Evolutionary conservation across 1,140 invertebrate genomes (phyloP), one percentile per base, ranked within the genome.

Genomic region (Magallana gigas): DNA sequence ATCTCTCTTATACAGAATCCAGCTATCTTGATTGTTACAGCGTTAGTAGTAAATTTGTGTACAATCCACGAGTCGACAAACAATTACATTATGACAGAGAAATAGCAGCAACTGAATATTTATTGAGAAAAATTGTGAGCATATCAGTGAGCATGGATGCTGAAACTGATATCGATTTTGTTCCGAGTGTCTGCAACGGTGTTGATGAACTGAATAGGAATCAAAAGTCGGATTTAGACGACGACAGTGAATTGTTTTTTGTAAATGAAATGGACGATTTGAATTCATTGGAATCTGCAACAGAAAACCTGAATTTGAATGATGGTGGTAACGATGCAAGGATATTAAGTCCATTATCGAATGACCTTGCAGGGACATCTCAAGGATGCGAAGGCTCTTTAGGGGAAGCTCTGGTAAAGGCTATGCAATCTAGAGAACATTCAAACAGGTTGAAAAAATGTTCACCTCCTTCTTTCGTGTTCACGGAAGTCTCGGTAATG

Each of bases 221-320:
- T 76, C 86, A 88, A 71, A 87, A 86, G 6, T 86, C 86, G 11
- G 90, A 90, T 64, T 90, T 90, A 4, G 91, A 92, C 81, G 82
- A 85, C 14, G 91, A 90, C 84, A 92, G 93, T 56, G 92, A 92
- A 81, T 92, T 92, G 9, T 87, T 94, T 58, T 94, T 92, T 88
- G 90, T 93, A 12, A 94, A 94, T 87, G 89, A 91, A 88, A 92
- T 92, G 86, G 92, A 93, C 85, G 93, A 94, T 83, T 86, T 92
- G 14, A 90, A 91, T 59, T 86, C 85, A 4, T 81, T 89, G 11
- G 88, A 81, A 8, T 85, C 82, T 29, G 56, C 57, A 48, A 86
- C 48, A 14, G 83, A 60, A 12, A 82, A 83, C 29, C 86, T 76
- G 8, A 62, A 58, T 48, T 59, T 76, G 16, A 88, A 59, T 29